These are phyloP conservation scores for Deroptyus accipitrinus DNA, from an alignment of 2,113 vertebrate species.

Conservation along the genomic window DNA sequence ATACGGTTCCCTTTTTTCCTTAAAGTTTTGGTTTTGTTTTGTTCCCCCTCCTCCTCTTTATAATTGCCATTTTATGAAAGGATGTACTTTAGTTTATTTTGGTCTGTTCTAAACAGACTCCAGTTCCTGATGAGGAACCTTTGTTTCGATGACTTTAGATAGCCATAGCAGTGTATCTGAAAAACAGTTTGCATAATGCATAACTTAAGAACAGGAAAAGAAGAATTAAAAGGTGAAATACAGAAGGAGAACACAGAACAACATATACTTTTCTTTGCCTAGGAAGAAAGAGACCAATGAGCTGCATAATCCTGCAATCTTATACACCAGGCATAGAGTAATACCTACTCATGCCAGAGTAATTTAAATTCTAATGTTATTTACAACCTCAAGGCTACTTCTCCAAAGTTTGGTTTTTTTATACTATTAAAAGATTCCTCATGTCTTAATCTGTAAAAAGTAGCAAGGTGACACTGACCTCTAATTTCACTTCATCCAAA, in stretches of 20 bases:
- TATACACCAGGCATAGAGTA: background rate
- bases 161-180: background rate
- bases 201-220: background rate
- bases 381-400: background rate
- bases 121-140: background rate
- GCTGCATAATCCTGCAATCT: background rate
- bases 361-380: background rate
- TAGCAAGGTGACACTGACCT: conserved; percentile 65
- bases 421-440: background rate
- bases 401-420: background rate
- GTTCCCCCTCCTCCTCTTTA: background rate
- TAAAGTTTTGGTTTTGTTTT: background rate
- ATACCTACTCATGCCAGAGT: background rate
- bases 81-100: background rate
- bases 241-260: background rate
- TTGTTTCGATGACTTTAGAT: background rate
- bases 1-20: background rate
- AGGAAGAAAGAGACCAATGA: background rate
- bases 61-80: background rate
- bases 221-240: background rate
- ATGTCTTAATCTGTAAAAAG: background rate
- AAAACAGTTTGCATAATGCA: background rate
- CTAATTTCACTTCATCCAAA: conserved; percentile 39
- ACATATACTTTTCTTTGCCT: background rate
- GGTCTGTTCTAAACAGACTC: background rate